Evolutionary conservation across 2,888 invertebrate species (phyloP), one percentile per base, ranked within the genome.

Genomic region (Cheiracanthium punctorium): DNA sequence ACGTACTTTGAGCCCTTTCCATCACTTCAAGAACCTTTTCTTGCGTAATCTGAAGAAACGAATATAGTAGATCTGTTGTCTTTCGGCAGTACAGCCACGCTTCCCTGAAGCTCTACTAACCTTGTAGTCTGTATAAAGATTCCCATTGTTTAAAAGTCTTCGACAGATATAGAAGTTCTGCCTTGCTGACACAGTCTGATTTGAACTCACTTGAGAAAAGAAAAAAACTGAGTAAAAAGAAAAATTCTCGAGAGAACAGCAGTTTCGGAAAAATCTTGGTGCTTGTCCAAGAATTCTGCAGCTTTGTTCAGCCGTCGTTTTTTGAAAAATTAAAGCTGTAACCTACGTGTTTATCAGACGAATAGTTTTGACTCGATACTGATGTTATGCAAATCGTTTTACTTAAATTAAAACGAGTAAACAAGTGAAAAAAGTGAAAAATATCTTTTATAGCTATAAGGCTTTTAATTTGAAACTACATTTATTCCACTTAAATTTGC

Each of bases 131-230:
- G 72, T 43, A 79, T 67, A 79, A 79, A 69, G 72, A 64, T 73
- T 43, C 67, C 28, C 79, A 73, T 84, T 84, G 79, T 84, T 84
- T 48, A 20, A 7, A 65, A 32, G 37, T 67, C 33, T 72, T 32
- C 24, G 67, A 84, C 84, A 79, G 77, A 84, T 77, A 84, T 79
- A 79, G 79, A 30, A 76, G 65, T 84, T 84, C 69, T 84, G 72
- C 72, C 52, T 37, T 73, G 84, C 84, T 79, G 84, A 84, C 79
- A 65, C 67, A 84, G 84, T 17, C 67, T 41, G 67, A 84, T 58
- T 30, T 24, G 30, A 32, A 67, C 67, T 41, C 48, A 33, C 79
- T 67, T 64, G 24, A 67, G 73, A 79, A 73, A 71, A 71, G 67
- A 2, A 82, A 84, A 65, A n/a, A 67, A 77, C 71, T 73, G 79